Conservation (phyloP, 2,888 invertebrate genomes). For the Amphipoea oculea region DNA sequence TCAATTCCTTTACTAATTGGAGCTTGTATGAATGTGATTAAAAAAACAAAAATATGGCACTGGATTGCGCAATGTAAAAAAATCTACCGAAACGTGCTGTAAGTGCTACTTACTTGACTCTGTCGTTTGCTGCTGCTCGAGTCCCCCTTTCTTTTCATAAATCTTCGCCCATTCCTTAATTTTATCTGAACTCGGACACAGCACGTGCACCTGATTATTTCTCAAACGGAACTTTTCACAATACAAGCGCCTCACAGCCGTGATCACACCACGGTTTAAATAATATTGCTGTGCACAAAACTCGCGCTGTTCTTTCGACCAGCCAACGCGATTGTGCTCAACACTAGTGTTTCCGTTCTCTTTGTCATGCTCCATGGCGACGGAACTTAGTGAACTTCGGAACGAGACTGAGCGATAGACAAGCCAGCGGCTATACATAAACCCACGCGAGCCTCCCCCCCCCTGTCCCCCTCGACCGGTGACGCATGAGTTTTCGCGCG, state of each 20-base stretch:
- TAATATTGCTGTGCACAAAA: constrained; percentile 32
- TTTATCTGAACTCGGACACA: background rate
- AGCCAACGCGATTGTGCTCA: background rate
- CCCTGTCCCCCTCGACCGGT: no score
- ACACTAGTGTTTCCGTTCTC: no score
- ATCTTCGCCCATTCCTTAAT: constrained; percentile 11
- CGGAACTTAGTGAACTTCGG: background rate
- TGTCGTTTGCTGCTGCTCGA: no score
- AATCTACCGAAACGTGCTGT: background rate
- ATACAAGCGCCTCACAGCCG: constrained; percentile 9
- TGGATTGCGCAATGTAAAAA: background rate
- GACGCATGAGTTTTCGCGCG: background rate
- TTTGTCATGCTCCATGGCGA: background rate
- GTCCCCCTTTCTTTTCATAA: background rate
- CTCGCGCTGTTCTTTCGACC: constrained; percentile 5
- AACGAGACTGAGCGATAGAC: constrained; percentile 8
- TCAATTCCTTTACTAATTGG: background rate
- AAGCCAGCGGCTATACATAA: background rate
- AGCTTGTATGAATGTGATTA: background rate
- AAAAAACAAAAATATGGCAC: background rate
- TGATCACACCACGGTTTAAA: background rate
- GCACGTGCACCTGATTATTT: background rate
- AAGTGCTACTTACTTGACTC: constrained; percentile 1
- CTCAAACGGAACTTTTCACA: constrained; percentile 6
- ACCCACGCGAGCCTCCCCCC: background rate